phyloP scores from a whole-genome alignment of 1,140 invertebrate genomes.

The Acyrthosiphon pisum region DNA sequence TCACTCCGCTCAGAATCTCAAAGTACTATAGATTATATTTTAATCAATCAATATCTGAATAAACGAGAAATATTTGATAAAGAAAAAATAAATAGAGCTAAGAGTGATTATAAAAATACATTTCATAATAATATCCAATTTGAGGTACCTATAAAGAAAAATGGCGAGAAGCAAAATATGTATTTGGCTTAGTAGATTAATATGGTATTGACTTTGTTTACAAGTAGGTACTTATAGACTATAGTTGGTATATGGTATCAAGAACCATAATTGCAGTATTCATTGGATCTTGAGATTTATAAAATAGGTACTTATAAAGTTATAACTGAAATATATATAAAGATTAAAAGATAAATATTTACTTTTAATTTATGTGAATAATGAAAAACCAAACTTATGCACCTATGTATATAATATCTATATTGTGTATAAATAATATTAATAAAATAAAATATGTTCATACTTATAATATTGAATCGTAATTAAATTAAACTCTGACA shows the following conservation, averaged over 20 bases:
- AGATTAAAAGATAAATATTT: not conserved
- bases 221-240: not conserved
- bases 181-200: not conserved
- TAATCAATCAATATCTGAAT: not conserved
- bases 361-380: not conserved
- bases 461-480: not conserved
- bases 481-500: not conserved
- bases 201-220: not conserved
- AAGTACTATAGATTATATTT: not conserved
- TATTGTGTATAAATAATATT: not conserved
- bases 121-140: not conserved
- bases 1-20: too few relatives aligned
- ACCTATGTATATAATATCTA: not conserved
- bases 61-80: not conserved
- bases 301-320: not conserved
- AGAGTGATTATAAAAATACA: not conserved
- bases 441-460: not conserved
- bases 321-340: not conserved
- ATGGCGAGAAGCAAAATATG: not conserved
- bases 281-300: not conserved
- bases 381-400: not conserved
- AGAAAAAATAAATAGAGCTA: not conserved
- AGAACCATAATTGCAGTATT: not conserved
- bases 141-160: not conserved
- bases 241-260: not conserved